Conservation (phyloP, 2,113 vertebrate genomes). For the Spheniscus mendiculus region DNA sequence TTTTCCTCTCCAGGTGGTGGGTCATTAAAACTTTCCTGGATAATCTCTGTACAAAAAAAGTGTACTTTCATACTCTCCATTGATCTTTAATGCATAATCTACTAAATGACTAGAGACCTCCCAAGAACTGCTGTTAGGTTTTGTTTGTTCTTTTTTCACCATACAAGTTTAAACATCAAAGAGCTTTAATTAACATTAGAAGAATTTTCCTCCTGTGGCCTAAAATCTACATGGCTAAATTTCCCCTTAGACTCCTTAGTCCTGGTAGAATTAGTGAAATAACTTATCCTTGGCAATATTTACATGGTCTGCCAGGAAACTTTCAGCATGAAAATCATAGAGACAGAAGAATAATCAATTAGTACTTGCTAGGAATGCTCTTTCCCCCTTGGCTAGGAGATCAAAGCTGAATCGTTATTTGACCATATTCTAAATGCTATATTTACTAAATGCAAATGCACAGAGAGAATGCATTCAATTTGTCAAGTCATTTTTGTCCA, state of each 20-base stretch:
- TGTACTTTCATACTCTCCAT: constrained; percentile 38
- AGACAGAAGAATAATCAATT: constrained; percentile 42
- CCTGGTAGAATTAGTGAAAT: constrained; percentile 57
- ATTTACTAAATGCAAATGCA: constrained; percentile 2
- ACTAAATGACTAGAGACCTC: constrained; percentile 69
- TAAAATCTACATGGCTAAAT: constrained; percentile 71
- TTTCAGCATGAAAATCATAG: constrained; percentile 9
- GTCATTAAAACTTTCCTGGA: constrained; percentile 33
- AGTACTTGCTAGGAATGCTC: constrained; percentile 4
- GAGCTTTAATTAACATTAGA: constrained; percentile 79
- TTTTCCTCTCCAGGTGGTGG: background rate
- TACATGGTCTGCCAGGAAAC: constrained; percentile 19
- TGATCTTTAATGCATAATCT: constrained; percentile 66
- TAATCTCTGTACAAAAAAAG: background rate
- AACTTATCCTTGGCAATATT: constrained; percentile 36
- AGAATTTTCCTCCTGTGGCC: constrained; percentile 68
- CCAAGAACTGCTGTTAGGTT: constrained; percentile 51
- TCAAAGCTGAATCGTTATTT: background rate
- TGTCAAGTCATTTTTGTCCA: constrained; percentile 14
- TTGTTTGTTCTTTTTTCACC: constrained; percentile 26
- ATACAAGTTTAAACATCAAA: constrained; percentile 63
- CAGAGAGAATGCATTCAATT: constrained; percentile 2
- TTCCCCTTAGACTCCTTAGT: constrained; percentile 65
- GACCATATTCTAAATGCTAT: background rate
- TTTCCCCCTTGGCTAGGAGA: background rate